Percentiles rank a stretch among this genome's conserved stretches.
Evolutionary conservation across 2,888 invertebrate genomes (phyloP).

Genomic region (Leucophenga montana): DNA sequence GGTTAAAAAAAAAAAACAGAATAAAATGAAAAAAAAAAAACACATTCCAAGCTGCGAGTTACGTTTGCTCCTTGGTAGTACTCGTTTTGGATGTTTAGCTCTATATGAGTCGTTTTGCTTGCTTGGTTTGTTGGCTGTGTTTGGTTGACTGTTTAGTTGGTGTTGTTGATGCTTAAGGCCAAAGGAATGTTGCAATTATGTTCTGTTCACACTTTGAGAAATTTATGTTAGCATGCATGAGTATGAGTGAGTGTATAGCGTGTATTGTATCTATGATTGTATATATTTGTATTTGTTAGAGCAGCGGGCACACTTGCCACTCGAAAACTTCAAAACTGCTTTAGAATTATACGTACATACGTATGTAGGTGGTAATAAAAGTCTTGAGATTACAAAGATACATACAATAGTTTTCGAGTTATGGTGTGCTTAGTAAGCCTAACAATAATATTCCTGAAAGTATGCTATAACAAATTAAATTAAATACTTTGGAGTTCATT

Average conservation of each 20-base stretch:
- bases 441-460: no score
- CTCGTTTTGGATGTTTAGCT: no score
- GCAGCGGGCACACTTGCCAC: slow-evolving; percentile 8
- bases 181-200: slow-evolving; percentile 67
- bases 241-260: slow-evolving; percentile 10
- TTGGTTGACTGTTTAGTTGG: slow-evolving; percentile 4
- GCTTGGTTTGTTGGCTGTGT: background rate
- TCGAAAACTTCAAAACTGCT: slow-evolving; percentile 9
- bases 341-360: no score
- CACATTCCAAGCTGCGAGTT: slow-evolving; percentile 38
- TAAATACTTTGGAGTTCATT: no score
- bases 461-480: no score
- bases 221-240: slow-evolving; percentile 56
- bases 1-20: background rate
- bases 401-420: no score
- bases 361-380: no score
- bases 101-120: slow-evolving; percentile 42
- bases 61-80: slow-evolving; percentile 31
- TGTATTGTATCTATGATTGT: no score
- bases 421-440: no score
- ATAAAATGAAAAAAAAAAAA: background rate
- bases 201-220: slow-evolving; percentile 66
- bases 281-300: no score
- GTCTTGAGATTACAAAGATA: no score
- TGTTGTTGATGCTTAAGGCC: slow-evolving; percentile 57